Conservation (phyloP, 2,113 vertebrate genomes). For the Rhinolophus ferrumequinum region DNA sequence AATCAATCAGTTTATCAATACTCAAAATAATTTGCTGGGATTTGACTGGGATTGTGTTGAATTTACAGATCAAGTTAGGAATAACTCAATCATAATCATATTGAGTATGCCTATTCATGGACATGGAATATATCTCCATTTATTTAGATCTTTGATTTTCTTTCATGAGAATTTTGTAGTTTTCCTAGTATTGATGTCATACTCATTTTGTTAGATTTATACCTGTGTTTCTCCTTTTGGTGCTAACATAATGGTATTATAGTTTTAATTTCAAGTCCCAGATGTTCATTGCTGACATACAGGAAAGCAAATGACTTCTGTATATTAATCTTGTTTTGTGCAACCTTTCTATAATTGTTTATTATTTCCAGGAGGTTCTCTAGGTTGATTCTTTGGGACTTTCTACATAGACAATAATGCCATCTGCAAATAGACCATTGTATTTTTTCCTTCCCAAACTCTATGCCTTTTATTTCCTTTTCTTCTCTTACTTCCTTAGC, state of each 20-base stretch:
- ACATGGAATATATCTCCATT: neutral
- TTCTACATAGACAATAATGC: neutral
- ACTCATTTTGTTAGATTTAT: neutral
- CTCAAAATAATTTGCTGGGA: neutral
- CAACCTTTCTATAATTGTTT: neutral
- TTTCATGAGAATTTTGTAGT: neutral
- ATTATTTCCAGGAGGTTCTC: neutral
- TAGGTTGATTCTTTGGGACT: neutral
- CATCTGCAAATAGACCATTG: neutral
- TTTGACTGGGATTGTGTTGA: neutral
- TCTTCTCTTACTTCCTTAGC: neutral
- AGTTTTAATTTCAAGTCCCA: constrained; percentile 20
- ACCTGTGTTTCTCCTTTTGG: neutral
- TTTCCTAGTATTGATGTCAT: neutral
- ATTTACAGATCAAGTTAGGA: neutral
- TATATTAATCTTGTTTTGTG: neutral
- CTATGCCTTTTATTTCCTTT: neutral
- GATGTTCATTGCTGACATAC: neutral
- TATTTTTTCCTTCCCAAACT: neutral
- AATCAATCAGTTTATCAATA: neutral
- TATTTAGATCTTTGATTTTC: neutral
- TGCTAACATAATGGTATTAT: neutral
- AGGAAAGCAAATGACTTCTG: neutral
- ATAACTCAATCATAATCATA: neutral
- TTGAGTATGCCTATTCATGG: neutral